These are phyloP conservation scores for Melipona quadrifasciata DNA, from an alignment of 1,140 invertebrate genomes.

Conservation along the genomic window DNA sequence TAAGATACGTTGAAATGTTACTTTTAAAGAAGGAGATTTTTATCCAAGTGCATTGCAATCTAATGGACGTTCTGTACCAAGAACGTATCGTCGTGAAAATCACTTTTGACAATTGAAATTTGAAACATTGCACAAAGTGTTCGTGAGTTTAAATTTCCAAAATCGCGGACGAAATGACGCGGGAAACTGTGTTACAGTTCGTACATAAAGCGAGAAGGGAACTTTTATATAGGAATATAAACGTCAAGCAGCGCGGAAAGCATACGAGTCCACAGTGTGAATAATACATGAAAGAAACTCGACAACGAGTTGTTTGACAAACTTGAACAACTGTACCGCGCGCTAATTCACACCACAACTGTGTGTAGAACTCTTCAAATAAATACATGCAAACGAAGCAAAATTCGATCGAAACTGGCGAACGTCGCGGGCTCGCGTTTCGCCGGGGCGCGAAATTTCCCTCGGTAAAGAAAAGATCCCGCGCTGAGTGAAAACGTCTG, in stretches of 20 bases:
- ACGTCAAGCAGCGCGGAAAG: neutral
- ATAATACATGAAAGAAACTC: conserved; percentile 42
- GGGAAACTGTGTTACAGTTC: neutral
- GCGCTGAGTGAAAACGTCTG: neutral
- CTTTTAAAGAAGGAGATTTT: too few species aligned
- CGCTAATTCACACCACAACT: neutral
- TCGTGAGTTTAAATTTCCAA: neutral
- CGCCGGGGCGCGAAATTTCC: neutral
- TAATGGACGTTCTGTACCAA: too few species aligned
- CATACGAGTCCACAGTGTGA: neutral
- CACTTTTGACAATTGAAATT: neutral
- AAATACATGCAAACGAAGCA: conserved; percentile 2
- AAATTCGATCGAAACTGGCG: neutral
- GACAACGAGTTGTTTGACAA: conserved; percentile 23
- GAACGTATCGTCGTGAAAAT: too few species aligned
- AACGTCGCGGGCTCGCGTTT: neutral
- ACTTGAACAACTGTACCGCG: conserved; percentile 17
- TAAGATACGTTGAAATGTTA: too few species aligned
- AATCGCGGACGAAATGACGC: neutral
- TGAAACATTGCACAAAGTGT: neutral
- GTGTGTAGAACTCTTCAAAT: neutral
- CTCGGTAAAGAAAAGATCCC: neutral
- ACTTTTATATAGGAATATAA: neutral
- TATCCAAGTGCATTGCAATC: too few species aligned
- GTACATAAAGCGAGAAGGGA: neutral